Conservation (phyloP, 2,113 vertebrate species). For the Oncorhynchus masou region DNA sequence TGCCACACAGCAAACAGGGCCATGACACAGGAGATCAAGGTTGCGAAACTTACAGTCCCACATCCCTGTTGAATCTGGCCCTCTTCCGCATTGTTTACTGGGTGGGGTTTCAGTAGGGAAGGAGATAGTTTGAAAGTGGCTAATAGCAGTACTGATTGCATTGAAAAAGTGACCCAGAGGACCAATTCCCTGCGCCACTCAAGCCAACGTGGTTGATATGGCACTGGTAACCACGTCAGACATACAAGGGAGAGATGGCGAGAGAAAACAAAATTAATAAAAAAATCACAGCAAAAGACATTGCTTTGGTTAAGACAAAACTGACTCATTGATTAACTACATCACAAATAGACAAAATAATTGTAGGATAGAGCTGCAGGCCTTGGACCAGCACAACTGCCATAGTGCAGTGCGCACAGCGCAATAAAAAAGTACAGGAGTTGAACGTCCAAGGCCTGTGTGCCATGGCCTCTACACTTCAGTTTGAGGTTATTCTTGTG, state of each 20-base stretch:
- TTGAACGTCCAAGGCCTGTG: conserved; percentile 54
- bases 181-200: conserved; percentile 30
- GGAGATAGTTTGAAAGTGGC: conserved; percentile 25
- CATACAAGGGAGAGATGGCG: background rate
- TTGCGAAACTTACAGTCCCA: conserved; percentile 22
- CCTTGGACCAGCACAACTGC: conserved; percentile 60
- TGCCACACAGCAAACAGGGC: conserved; percentile 51
- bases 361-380: conserved; percentile 61
- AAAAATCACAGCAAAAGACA: conserved; percentile 32
- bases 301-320: conserved; percentile 68
- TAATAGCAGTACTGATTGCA: conserved; percentile 44
- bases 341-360: conserved; percentile 64
- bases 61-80: conserved; percentile 20
- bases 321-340: conserved; percentile 48
- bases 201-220: conserved; percentile 39
- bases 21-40: conserved; percentile 6
- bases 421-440: conserved; percentile 72
- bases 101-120: conserved; percentile 21
- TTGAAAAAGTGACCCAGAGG: conserved; percentile 25
- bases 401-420: conserved; percentile 81
- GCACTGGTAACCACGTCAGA: conserved; percentile 47
- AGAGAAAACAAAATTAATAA: no score
- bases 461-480: conserved; percentile 64
- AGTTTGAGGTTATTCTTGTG: conserved; percentile 56
- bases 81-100: conserved; percentile 64